phyloP scores from a whole-genome alignment of 2,888 invertebrate genomes.

The Morpho deidamia region DNA sequence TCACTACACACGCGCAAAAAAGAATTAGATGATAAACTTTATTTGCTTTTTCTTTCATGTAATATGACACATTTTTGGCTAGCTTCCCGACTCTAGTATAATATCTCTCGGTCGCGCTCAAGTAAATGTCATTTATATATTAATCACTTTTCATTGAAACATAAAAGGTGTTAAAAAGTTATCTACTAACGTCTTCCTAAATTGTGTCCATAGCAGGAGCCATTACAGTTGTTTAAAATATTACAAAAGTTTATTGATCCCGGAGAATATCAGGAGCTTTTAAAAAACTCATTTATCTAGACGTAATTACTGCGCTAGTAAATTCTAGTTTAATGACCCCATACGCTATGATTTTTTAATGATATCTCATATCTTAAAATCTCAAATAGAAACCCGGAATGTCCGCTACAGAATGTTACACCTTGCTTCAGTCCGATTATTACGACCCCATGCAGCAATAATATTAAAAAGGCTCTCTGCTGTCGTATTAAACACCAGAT shows the following conservation, averaged over 20 bases:
- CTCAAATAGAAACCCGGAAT: conserved; percentile 5
- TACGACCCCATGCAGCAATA: too few relatives aligned
- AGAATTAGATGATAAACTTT: too few relatives aligned
- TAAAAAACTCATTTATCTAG: conserved; percentile 12
- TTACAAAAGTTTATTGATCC: conserved; percentile 10
- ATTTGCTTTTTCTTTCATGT: too few relatives aligned
- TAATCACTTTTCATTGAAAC: too few relatives aligned
- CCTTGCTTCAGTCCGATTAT: too few relatives aligned
- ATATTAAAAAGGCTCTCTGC: too few relatives aligned
- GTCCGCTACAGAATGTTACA: conserved; percentile 6
- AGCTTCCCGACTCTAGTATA: too few relatives aligned
- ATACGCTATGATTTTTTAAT: conserved; percentile 3
- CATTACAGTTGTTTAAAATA: conserved; percentile 2
- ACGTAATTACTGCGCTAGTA: conserved; percentile 11
- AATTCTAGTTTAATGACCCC: conserved; percentile 14
- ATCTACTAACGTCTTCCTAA: neutral
- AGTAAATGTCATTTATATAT: too few relatives aligned
- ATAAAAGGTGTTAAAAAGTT: neutral
- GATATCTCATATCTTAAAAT: conserved; percentile 6
- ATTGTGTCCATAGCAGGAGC: neutral
- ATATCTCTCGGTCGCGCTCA: too few relatives aligned
- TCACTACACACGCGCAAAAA: too few relatives aligned
- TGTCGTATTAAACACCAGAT: too few relatives aligned
- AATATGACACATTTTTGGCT: too few relatives aligned
- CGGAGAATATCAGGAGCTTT: conserved; percentile 5